Evolutionary conservation across 2,888 invertebrate genomes (phyloP).

Genomic region (Chrysolina haemoptera): DNA sequence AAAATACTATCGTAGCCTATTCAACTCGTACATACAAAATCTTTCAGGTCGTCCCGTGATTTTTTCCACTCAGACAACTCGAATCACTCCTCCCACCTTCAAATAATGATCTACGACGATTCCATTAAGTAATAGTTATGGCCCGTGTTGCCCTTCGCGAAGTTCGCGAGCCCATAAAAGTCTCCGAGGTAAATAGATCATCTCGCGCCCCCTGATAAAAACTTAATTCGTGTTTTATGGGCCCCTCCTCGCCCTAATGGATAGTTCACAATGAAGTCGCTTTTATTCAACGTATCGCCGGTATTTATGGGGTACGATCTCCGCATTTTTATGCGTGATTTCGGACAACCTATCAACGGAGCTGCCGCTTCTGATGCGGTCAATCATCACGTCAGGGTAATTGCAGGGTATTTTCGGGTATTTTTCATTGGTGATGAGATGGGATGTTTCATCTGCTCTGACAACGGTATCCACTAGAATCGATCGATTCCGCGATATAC

Average conservation of each 20-base stretch:
- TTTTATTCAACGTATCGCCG: conserved; percentile 54
- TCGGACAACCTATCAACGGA: conserved; percentile 50
- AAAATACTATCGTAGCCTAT: too few relatives aligned
- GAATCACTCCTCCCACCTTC: background rate
- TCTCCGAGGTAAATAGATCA: conserved; percentile 58
- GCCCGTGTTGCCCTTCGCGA: conserved; percentile 21
- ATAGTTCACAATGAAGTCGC: conserved; percentile 59
- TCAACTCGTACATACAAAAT: too few relatives aligned
- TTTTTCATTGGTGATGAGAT: background rate
- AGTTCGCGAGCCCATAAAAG: conserved; percentile 14
- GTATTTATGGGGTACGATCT: conserved; percentile 52
- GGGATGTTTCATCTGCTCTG: background rate
- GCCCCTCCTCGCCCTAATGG: conserved; percentile 58
- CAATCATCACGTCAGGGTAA: conserved; percentile 2
- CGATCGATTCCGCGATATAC: too few relatives aligned
- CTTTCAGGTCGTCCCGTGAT: too few relatives aligned
- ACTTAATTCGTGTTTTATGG: conserved; percentile 63
- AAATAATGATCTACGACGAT: conserved; percentile 27
- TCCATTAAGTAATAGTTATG: conserved; percentile 23
- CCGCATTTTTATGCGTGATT: conserved; percentile 56
- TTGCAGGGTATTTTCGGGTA: background rate
- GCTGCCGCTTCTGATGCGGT: background rate
- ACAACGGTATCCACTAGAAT: too few relatives aligned
- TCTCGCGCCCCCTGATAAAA: conserved; percentile 61
- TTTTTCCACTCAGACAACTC: background rate